phyloP scores from a whole-genome alignment of 1,140 invertebrate genomes.

The Drosophila cardini region DNA sequence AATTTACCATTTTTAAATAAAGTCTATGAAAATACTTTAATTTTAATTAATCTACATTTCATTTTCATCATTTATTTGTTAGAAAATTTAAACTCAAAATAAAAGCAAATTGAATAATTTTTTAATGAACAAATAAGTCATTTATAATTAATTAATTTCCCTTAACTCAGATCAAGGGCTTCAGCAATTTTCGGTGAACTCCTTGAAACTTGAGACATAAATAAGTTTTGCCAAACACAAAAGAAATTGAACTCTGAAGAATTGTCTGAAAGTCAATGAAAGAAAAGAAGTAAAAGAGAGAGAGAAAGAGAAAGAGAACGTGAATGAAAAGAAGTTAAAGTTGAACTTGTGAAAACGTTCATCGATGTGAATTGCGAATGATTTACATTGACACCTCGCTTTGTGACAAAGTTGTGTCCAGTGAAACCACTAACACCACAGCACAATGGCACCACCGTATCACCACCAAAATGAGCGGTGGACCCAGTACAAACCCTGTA shows the following conservation, averaged over 20 bases:
- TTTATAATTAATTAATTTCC: no score
- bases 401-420: constrained; percentile 25
- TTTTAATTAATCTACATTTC: no score
- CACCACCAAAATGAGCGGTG: background rate
- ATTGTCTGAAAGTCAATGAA: background rate
- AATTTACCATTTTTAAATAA: no score
- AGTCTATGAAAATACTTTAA: no score
- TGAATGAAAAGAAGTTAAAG: background rate
- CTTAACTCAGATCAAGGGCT: no score
- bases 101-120: no score
- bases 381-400: constrained; percentile 63
- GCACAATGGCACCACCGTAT: background rate
- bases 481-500: constrained; percentile 11
- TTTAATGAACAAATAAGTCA: no score
- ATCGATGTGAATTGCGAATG: constrained; percentile 46
- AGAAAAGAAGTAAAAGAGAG: no score
- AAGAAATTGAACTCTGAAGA: constrained; percentile 1
- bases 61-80: no score
- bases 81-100: no score
- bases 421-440: constrained; percentile 3
- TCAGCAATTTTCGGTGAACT: no score
- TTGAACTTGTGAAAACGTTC: constrained; percentile 23
- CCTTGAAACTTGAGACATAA: background rate
- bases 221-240: constrained; percentile 1
- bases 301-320: no score